Evolutionary conservation across 2,888 invertebrate genomes (phyloP).

Genomic region (Acrobasis consociella): DNA sequence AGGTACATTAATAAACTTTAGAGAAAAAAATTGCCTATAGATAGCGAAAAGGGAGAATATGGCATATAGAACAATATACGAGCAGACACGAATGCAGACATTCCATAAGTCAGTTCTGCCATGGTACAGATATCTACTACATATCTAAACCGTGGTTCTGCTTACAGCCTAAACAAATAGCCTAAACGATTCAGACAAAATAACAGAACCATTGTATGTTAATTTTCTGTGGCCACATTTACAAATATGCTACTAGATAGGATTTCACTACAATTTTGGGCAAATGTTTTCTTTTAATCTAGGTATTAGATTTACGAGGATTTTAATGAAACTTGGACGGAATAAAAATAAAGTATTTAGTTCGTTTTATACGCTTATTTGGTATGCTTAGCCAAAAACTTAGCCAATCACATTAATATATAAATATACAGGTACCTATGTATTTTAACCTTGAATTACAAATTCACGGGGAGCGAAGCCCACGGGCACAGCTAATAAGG

Average conservation of each 20-base stretch:
- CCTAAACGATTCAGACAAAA: not conserved
- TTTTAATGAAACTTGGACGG: not conserved
- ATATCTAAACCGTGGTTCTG: no score
- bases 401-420: no score
- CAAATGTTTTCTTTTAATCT: not conserved
- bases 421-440: no score
- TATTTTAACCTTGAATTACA: no score
- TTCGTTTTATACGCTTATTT: no score
- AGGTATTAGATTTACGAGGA: not conserved
- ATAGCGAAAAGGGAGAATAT: not conserved
- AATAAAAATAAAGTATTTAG: not conserved
- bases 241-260: not conserved
- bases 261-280: not conserved
- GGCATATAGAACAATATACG: not conserved
- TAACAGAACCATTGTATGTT: not conserved
- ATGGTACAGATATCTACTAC: no score
- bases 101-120: not conserved
- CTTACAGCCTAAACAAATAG: not conserved
- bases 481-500: no score
- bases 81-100: no score
- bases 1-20: no score
- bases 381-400: no score
- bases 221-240: not conserved
- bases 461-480: no score
- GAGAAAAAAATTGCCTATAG: no score